These are phyloP conservation scores for Polylopha cassiicola DNA, from an alignment of 2,888 invertebrate genomes.

Conservation along the genomic window DNA sequence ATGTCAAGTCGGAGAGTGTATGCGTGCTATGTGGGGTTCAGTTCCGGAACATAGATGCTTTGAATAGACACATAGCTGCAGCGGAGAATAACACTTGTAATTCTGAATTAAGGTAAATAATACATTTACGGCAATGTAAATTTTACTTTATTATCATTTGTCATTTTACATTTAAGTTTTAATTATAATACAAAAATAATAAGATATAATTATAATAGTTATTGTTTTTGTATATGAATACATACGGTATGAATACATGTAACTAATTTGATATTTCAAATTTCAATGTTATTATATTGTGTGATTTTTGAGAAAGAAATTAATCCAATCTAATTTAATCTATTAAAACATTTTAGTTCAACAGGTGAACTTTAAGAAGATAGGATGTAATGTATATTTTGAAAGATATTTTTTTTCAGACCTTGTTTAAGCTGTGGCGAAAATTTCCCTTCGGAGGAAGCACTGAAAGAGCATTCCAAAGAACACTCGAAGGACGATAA, in stretches of 20 bases:
- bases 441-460: conserved; percentile 31
- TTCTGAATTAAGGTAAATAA: conserved; percentile 31
- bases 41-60: conserved; percentile 37
- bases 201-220: background rate
- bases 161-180: no score
- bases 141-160: no score
- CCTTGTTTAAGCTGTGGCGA: conserved; percentile 49
- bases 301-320: no score
- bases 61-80: conserved; percentile 31
- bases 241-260: no score
- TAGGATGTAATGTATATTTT: no score
- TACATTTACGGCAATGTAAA: no score
- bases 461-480: conserved; percentile 38
- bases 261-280: no score
- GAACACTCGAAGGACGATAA: conserved; percentile 31
- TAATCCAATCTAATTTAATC: no score
- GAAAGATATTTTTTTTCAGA: conserved; percentile 33
- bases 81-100: conserved; percentile 32
- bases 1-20: conserved; percentile 18
- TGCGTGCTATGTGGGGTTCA: conserved; percentile 32
- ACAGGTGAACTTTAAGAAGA: no score
- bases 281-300: no score
- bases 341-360: no score
- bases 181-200: no score
- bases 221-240: background rate